phyloP scores from a whole-genome alignment of 2,888 invertebrate genomes.

The Archips xylosteana region DNA sequence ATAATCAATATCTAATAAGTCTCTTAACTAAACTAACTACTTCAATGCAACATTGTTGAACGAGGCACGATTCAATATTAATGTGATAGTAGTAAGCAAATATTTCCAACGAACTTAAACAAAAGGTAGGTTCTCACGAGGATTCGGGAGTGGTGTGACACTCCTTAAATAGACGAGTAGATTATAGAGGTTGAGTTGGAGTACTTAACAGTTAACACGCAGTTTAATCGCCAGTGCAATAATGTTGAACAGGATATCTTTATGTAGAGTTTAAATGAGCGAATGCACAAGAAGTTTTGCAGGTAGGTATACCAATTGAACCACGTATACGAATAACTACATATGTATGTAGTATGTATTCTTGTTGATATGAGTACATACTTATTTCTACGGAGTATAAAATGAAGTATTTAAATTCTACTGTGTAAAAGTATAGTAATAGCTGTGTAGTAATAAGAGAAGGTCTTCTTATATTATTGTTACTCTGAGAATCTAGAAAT shows the following conservation, averaged over 20 bases:
- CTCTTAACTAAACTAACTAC: too few relatives aligned
- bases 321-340: too few relatives aligned
- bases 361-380: too few relatives aligned
- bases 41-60: not conserved
- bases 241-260: slow-evolving; percentile 22
- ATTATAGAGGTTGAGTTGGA: too few relatives aligned
- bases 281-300: not conserved
- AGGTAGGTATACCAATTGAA: not conserved
- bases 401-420: too few relatives aligned
- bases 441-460: too few relatives aligned
- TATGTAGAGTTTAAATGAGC: slow-evolving; percentile 12
- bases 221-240: slow-evolving; percentile 16
- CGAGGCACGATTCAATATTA: slow-evolving; percentile 28
- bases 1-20: too few relatives aligned
- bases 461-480: too few relatives aligned
- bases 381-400: too few relatives aligned
- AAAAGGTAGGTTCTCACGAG: slow-evolving; percentile 31
- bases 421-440: too few relatives aligned
- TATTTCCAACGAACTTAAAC: slow-evolving; percentile 11
- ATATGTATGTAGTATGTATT: too few relatives aligned
- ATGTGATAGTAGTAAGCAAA: slow-evolving; percentile 20
- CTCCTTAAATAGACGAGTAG: slow-evolving; percentile 15
- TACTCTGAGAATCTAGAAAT: too few relatives aligned
- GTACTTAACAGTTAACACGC: slow-evolving; percentile 9
- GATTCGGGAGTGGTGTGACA: slow-evolving; percentile 37